phyloP scores from a whole-genome alignment of 2,113 vertebrate species.

The Apodemus sylvaticus region DNA sequence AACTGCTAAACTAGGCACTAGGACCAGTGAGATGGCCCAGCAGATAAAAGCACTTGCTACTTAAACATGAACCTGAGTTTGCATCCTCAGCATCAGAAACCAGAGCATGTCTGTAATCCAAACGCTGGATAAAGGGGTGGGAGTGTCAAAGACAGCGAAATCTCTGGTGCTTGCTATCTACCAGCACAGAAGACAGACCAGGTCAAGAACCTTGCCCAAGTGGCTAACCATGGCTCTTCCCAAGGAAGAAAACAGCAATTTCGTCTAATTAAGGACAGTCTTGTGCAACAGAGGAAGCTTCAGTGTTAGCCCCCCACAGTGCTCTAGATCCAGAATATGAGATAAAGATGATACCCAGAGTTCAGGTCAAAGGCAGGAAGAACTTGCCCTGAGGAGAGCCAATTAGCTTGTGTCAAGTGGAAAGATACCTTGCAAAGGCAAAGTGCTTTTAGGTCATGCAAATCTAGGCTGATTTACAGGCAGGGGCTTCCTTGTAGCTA shows the following conservation, averaged over 20 bases:
- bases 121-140: neutral
- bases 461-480: neutral
- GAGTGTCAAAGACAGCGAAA: too few species aligned
- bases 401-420: neutral
- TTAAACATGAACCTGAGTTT: neutral
- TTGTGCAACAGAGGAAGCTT: too few species aligned
- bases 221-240: neutral
- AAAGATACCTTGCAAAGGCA: conserved; percentile 12
- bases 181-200: neutral
- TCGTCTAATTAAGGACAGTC: neutral
- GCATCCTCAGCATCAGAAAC: neutral
- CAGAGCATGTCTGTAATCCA: neutral
- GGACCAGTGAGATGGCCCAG: neutral
- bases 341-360: neutral
- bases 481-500: neutral
- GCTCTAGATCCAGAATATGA: neutral
- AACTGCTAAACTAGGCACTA: neutral
- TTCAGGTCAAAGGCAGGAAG: neutral
- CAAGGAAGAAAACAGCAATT: neutral
- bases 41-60: neutral
- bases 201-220: neutral
- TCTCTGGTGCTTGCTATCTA: neutral
- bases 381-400: neutral
- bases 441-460: neutral
- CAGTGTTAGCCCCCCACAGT: neutral